These are phyloP conservation scores for Proctacanthus coquilletti DNA, from an alignment of 1,140 invertebrate species.

Conservation along the genomic window DNA sequence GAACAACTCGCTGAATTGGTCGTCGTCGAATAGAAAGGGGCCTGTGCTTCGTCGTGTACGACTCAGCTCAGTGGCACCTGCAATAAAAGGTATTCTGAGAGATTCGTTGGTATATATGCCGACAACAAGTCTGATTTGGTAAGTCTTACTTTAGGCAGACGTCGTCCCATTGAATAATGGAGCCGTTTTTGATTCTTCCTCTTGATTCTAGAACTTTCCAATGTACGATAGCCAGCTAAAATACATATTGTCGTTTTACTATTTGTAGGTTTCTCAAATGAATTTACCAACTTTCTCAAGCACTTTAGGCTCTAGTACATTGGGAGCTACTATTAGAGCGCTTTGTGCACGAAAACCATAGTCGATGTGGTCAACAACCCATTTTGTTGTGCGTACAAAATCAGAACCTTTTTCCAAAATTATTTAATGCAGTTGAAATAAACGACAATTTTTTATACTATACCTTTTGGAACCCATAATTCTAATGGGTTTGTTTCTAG, in stretches of 20 bases:
- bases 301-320: constrained; percentile 24
- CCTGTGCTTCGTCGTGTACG: constrained; percentile 13
- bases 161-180: constrained; percentile 36
- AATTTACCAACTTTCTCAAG: too few relatives aligned
- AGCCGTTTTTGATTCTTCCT: constrained; percentile 9
- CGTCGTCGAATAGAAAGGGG: constrained; percentile 5
- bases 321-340: constrained; percentile 43
- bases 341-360: constrained; percentile 43
- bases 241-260: too few relatives aligned
- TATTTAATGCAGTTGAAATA: background rate
- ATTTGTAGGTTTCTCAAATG: too few relatives aligned
- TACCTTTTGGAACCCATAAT: constrained; percentile 46
- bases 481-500: constrained; percentile 52
- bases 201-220: background rate
- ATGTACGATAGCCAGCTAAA: constrained; percentile 7
- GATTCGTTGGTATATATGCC: constrained; percentile 12
- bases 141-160: constrained; percentile 46
- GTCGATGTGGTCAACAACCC: constrained; percentile 51
- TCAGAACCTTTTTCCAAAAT: constrained; percentile 37
- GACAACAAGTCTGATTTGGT: constrained; percentile 10
- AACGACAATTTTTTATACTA: background rate
- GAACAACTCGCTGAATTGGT: constrained; percentile 10
- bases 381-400: constrained; percentile 49
- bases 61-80: constrained; percentile 11
- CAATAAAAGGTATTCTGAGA: constrained; percentile 30